Percentiles rank a stretch among this genome's conserved stretches.
Evolutionary conservation across 2,113 vertebrate species (phyloP).

Genomic region (Hippocampus abdominalis): DNA sequence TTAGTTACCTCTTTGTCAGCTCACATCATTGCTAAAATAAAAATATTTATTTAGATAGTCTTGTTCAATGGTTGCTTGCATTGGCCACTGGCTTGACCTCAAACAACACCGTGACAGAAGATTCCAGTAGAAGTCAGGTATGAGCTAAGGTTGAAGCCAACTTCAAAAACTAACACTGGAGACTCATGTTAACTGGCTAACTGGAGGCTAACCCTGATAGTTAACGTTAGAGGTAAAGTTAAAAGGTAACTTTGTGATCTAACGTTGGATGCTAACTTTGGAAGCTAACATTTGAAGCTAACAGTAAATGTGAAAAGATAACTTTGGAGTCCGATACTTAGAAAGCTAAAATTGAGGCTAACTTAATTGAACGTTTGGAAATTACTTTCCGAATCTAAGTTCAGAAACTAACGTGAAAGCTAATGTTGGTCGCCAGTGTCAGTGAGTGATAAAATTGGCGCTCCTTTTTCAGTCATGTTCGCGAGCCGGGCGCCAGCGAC

Average conservation of each 20-base stretch:
- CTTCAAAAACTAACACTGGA: not conserved
- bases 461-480: slow-evolving; percentile 53
- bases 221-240: too few species aligned
- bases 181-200: too few species aligned
- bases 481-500: slow-evolving; percentile 32
- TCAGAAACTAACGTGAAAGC: not conserved
- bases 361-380: not conserved
- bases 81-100: too few species aligned
- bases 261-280: too few species aligned
- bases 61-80: too few species aligned
- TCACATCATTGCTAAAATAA: not conserved
- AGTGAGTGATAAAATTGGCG: not conserved
- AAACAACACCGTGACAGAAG: too few species aligned
- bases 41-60: too few species aligned
- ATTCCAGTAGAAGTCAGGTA: too few species aligned
- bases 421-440: not conserved
- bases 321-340: not conserved
- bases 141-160: not conserved
- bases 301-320: not conserved
- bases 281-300: not conserved
- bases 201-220: too few species aligned
- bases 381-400: not conserved
- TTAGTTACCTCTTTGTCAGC: not conserved
- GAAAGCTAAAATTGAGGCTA: not conserved
- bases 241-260: too few species aligned